Base-by-base conservation (phyloP, 2,888 invertebrate species). In the Agriopis leucophaearia region DNA sequence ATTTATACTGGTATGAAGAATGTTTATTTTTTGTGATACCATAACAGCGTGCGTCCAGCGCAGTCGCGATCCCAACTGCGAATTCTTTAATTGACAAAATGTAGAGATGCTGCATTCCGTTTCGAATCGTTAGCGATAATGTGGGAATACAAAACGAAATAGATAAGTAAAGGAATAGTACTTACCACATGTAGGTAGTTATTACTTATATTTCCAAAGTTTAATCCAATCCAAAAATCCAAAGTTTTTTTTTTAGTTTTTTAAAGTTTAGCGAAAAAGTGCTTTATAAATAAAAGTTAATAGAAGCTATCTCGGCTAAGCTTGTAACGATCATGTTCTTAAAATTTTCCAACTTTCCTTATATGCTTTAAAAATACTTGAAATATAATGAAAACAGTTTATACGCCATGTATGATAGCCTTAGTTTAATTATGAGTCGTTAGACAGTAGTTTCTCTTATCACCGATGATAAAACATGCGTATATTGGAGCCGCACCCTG, bases 1-100 rank as follows among this genome's bases (percentile, higher is more conserved):
- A 92, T 92, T 90, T 91, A 91, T 91, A 90, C 91, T 85, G 91
- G 90, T 90, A 92, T 89, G 88, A 91, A 84, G 92, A 90, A 92
- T 92, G 88, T 85, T 77, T 78, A 80, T 83, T 90, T 92, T 92
- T 92, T 92, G 88, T 86, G 72, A 62, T 68, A 78, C 84, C 83
- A 88, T 88, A 89, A 89, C 90, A 88, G 88, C 86, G 85, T 82
- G 88, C 85, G 84, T 84, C 82, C 85, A 81, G 80, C 81, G 81
- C 81, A 71, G 81, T 78, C 56, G 36, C 65, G 62, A 84, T 86
- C 85, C 85, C 81, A 86, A 78, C 87, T 83, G 85, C 83, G 86
- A 88, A 92, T 92, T 89, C 90, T 87, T 91, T 90, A 88, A 90
- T 92, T 92, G 90, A 89, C 91, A 81, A 92, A 92, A 91, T 87